Base-by-base conservation (phyloP, 1,140 invertebrate species). In the Calycopis cecrops region DNA sequence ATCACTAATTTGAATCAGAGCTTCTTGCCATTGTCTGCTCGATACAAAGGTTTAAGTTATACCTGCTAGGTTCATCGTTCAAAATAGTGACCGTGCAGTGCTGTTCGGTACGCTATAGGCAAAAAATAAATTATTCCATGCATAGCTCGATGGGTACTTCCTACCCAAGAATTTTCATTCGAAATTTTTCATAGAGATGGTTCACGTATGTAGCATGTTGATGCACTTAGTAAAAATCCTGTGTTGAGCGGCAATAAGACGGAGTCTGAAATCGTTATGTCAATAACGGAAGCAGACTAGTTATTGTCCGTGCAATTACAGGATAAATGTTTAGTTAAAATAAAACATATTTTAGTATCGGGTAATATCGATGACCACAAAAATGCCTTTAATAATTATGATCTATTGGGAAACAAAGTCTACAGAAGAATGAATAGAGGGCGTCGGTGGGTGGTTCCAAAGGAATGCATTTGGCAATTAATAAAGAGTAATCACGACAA, bases 1-100 rank as follows among this genome's bases (percentile, higher is more conserved):
- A 57, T 40, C 57, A 62, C 38, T 62, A 60, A 0, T 67, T 67
- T 28, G 72, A 75, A 38, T 35, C 71, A 2, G 69, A 75, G 48
- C 33, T 65, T 1, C 53, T 80, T 33, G 75, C 75, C 9, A 63
- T 76, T 4, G 58, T 76, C 6, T 34, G 58, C 34, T 55, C 63
- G 0, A 37, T 73, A 8, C 35, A 67, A 60, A 60, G 62, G 47
- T 73, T 70, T 35, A 37, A 65, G 9, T 14, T 38, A 1, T 74
- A 74, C 55, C 37, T 74, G 9, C 33, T 67, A 44, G 65, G 61
- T 9, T 35, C n/a, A 0, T 0, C 16, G n/a, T 63, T 67, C 38
- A 52, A 14, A 53, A 62, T 74, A 2, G 14, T 67, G 3, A 72
- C 67, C 9, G 71, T 74, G 70, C 56, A 62, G 62, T 42, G 66